Base-by-base conservation (phyloP, 2,797 vertebrate species). In the Zalophus californianus region DNA sequence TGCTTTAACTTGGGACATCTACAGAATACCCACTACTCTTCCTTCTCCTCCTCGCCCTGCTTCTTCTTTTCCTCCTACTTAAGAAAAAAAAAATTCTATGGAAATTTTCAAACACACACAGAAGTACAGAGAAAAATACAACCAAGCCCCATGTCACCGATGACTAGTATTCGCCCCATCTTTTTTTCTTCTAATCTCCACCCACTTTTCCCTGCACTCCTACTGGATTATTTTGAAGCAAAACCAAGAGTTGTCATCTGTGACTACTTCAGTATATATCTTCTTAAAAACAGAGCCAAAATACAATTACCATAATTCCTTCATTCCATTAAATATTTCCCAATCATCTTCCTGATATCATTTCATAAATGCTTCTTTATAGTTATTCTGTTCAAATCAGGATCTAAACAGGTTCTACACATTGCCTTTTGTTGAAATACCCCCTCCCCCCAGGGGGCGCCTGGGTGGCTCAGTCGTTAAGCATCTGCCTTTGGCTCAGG, bases 271-370 rank as follows among this genome's bases (percentile, higher is more conserved):
- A 79, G 25, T 4, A 20, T 44, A 8, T 52, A 52, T 52, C 50
- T 87, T 89, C 90, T 80, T 16, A 62, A 90, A 96, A 90, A 48
- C n/a, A 91, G 7, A 94, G 23, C 44, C 84, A 75, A 92, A 92
- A 79, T 35, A 64, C 64, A 95, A 79, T 72, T 9, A 52, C 44
- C 9, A 5, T n/a, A 82, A 77, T 72, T 58, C 29, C 29, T 89
- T 84, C 29, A 83, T 35, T 70, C 94, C 27, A 66, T 88, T 70
- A 90, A 62, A 15, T 87, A 27, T 84, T 72, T 58, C 12, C 58
- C 21, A 9, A 41, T 18, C 12, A 11, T 83, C 75, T 72, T 58
- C 16, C 48, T 13, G 5, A 41, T 15, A 44, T 44, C 25, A 32
- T 83, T 79, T 94, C 64, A 64, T 78, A 86, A 94, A 60, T 35